Base-by-base conservation (phyloP, 2,113 vertebrate genomes). In the Procapra przewalskii region DNA sequence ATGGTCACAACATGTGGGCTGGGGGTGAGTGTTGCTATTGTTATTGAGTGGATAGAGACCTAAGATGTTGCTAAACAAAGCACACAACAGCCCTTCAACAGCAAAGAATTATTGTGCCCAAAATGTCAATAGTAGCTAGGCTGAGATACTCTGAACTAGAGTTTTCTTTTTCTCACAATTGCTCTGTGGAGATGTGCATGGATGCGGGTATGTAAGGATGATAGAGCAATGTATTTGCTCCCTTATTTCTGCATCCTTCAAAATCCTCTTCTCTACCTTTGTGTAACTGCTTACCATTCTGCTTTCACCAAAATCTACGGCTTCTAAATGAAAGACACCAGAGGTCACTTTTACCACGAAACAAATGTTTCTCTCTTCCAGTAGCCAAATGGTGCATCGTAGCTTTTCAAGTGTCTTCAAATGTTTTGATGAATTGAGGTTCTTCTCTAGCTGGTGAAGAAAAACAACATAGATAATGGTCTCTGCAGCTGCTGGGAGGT, bases 391-490 rank as follows among this genome's bases (percentile, higher is more conserved):
- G 95, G 95, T 83, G 88, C 62, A 85, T 88, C 91, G 45, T 91
- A 91, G 95, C 86, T 97, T 98, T 93, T 93, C 79, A 96, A 95
- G 93, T 52, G 82, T 91, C 95, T 94, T 95, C 92, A 91, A 64
- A 48, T 87, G 43, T 64, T 95, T 96, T 94, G 88, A 97, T 96
- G 82, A 97, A 97, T 95, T 96, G 81, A 91, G 85, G 27, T 57
- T 93, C 95, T 97, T 89, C 77, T 85, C 85, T 88, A 94, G 92
- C 87, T 91, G 21, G 36, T 59, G 57, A 92, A 82, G 77, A 88
- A 98, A 98, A 97, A 93, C 79, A 97, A 89, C 59, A 57, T 33
- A 91, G 92, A 97, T 97, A 96, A 96, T 80, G 52, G 88, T 94
- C 85, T 96, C 91, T 89, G 97, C 91, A 90, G 90, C 82, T 92